Base-by-base conservation (phyloP, 2,113 vertebrate genomes). In the Anolis carolinensis region DNA sequence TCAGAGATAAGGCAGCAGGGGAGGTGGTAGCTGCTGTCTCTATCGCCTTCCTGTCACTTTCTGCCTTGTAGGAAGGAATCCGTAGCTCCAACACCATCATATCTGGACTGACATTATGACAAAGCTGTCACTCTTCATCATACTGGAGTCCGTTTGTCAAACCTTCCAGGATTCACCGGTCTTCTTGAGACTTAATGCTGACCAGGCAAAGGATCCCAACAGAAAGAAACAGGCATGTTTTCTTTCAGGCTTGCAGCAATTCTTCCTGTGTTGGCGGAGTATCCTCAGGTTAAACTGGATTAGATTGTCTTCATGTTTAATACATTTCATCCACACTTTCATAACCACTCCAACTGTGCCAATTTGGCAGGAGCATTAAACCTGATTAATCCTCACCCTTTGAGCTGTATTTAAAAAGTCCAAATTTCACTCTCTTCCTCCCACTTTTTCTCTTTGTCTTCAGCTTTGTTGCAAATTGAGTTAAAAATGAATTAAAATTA, bases 41-140 rank as follows among this genome's bases (percentile, higher is more conserved):
- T 65, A 3, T 79, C 82, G 74, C 87, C 48, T 10, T 18, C 59
- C 65, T 84, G 82, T 79, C 59, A 74, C 48, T 55, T 76, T 55
- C 82, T 14, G 39, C 48, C 77, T 55, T 62, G 55, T 21, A 80
- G 73, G 44, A 27, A 16, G 59, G 70, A 79, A 74, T 84, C 71
- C 63, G 59, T 36, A 39, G 68, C 71, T 76, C 68, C 67, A 81
- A 80, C 84, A 70, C 20, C 14, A 18, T 70, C 50, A 27, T 39
- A 81, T 75, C 34, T 44, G 75, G 62, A 44, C 77, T 81, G 87
- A 88, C 76, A 32, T 74, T 75, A 68, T 70, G 77, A 81, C 71
- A 84, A 83, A 88, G 62, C 59, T 76, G 82, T 82, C 77, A 75
- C 32, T 62, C 78, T 75, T 59, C 59, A 84, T 81, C 71, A 75